A percentile compares a stretch with the other conserved stretches of the same genome.
Conservation (phyloP, 2,113 vertebrate genomes). For the Syngnathus floridae region DNA sequence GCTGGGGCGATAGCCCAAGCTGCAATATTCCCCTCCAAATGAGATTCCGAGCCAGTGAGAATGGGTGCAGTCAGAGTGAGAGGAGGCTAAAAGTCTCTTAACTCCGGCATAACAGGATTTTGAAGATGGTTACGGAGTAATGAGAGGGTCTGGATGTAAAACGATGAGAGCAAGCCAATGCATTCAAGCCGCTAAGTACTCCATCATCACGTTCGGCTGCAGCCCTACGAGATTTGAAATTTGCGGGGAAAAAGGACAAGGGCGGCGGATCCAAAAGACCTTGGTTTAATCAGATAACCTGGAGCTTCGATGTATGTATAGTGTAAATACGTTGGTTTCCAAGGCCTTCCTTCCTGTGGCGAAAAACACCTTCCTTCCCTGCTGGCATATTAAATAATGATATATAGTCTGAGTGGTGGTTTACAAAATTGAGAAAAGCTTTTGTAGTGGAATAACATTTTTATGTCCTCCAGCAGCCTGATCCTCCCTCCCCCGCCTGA, state of each 20-base stretch:
- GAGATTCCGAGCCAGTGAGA: conserved; percentile 30
- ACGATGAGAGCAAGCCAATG: conserved; percentile 18
- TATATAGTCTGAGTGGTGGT: conserved; percentile 11
- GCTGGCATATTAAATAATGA: conserved; percentile 5
- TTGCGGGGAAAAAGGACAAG: conserved; percentile 16
- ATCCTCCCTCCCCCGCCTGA: conserved; percentile 12
- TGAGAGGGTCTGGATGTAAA: conserved; percentile 22
- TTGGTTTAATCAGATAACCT: conserved; percentile 37
- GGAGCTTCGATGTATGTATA: conserved; percentile 20
- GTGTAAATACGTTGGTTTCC: conserved; percentile 35
- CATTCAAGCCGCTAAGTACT: conserved; percentile 54
- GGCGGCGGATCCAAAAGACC: conserved; percentile 19
- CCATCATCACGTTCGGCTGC: conserved; percentile 38
- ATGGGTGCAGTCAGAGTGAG: conserved; percentile 13
- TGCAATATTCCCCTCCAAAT: conserved; percentile 27
- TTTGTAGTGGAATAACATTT: conserved; percentile 20
- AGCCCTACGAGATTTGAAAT: conserved; percentile 35
- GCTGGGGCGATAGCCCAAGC: conserved; percentile 18
- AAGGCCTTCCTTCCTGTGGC: not conserved
- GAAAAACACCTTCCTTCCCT: conserved; percentile 17
- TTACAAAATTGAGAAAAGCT: conserved; percentile 13
- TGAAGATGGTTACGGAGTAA: conserved; percentile 23
- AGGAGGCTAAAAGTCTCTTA: conserved; percentile 7
- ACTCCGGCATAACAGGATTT: conserved; percentile 12
- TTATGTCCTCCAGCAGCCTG: conserved; percentile 19